These are phyloP conservation scores for Phymatocera aterrima DNA, from an alignment of 2,888 invertebrate species.

Conservation along the genomic window DNA sequence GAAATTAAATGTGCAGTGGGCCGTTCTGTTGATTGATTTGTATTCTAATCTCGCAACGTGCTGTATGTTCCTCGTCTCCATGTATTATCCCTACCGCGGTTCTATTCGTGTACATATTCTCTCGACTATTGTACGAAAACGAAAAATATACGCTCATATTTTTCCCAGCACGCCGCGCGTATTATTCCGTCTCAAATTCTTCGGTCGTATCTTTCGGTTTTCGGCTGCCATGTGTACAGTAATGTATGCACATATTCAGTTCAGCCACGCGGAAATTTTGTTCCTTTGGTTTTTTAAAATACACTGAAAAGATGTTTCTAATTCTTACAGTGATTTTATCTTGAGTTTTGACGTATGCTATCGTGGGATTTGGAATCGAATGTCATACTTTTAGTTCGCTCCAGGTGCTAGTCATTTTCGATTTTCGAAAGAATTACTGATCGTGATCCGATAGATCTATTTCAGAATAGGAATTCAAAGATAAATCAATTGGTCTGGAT, in stretches of 20 bases:
- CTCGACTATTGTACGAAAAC: background rate
- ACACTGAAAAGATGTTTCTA: background rate
- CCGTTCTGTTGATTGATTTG: slow-evolving; percentile 73
- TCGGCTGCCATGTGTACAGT: background rate
- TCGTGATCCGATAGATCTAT: no score
- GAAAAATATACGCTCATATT: background rate
- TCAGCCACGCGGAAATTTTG: background rate
- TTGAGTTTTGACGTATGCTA: background rate
- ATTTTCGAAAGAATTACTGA: no score
- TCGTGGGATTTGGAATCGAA: background rate
- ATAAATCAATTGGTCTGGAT: background rate
- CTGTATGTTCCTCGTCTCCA: slow-evolving; percentile 2
- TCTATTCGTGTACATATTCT: background rate
- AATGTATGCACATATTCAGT: no score
- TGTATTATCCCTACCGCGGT: slow-evolving; percentile 10
- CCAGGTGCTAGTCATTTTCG: background rate
- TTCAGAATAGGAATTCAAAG: no score
- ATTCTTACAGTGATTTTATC: background rate
- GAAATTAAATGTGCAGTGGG: slow-evolving; percentile 73
- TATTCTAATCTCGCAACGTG: slow-evolving; percentile 60
- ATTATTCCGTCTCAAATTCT: background rate
- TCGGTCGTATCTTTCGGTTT: background rate
- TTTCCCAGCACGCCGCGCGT: background rate
- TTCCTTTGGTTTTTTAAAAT: background rate
- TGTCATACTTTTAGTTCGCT: background rate